Percentiles rank a stretch among this genome's conserved stretches.
Evolutionary conservation across 2,113 vertebrate genomes (phyloP).

Genomic region (Arothron firmamentum): DNA sequence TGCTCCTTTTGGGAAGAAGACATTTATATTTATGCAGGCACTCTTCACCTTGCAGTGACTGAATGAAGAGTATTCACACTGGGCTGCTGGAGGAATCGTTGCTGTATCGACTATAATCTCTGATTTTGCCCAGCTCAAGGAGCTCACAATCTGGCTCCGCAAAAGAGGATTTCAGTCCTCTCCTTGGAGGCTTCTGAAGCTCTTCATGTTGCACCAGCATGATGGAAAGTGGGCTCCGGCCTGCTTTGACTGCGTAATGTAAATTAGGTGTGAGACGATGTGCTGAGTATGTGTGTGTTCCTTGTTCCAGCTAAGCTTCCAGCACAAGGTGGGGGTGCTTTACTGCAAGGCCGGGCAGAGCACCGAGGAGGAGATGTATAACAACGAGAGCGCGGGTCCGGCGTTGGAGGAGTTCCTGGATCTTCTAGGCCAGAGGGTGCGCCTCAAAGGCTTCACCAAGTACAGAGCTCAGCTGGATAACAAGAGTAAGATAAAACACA

Average conservation of each 20-base stretch:
- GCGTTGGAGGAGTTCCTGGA: constrained; percentile 95
- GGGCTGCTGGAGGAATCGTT: background rate
- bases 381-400: constrained; percentile 90
- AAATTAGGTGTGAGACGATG: constrained; percentile 15
- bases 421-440: constrained; percentile 92
- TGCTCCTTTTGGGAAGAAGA: constrained; percentile 13
- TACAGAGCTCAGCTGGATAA: constrained; percentile 97
- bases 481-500: constrained; percentile 83
- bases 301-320: constrained; percentile 91
- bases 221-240: constrained; percentile 47
- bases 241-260: constrained; percentile 42
- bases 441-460: constrained; percentile 93
- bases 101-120: background rate
- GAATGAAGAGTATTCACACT: constrained; percentile 6
- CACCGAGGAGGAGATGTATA: constrained; percentile 99
- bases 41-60: constrained; percentile 6
- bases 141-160: constrained; percentile 38
- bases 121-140: constrained; percentile 50
- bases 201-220: constrained; percentile 49
- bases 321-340: constrained; percentile 96
- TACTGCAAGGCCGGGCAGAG: constrained; percentile 96
- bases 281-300: constrained; percentile 34
- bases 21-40: constrained; percentile 4
- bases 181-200: constrained; percentile 32
- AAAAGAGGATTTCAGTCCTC: constrained; percentile 46